Conservation (phyloP, 2,797 vertebrate species). For the Malacoraja senta region DNA sequence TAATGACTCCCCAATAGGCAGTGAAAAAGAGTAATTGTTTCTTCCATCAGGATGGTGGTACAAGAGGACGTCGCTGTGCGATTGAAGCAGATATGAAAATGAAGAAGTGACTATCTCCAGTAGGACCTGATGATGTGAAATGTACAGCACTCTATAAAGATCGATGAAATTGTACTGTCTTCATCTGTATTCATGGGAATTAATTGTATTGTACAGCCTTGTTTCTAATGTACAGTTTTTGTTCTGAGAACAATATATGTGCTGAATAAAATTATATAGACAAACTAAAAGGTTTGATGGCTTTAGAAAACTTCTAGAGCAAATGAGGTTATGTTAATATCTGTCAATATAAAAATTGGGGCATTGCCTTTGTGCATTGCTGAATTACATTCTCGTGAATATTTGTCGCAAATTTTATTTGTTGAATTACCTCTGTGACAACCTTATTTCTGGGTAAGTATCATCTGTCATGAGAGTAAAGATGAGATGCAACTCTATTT, state of each 20-base stretch:
- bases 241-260: conserved; percentile 30
- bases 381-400: not conserved
- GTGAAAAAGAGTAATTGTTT: conserved; percentile 34
- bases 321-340: not conserved
- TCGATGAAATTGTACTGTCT: not conserved
- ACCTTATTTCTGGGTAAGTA: not conserved
- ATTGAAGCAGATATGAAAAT: conserved; percentile 99
- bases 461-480: not conserved
- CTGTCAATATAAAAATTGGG: not conserved
- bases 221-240: conserved; percentile 34
- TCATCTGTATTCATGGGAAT: not conserved
- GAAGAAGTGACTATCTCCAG: conserved; percentile 77
- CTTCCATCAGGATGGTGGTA: conserved; percentile 82
- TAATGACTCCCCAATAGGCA: not conserved
- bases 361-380: not conserved
- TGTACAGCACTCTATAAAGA: not conserved
- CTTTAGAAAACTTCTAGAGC: not conserved
- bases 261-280: conserved; percentile 28
- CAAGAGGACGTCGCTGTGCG: conserved; percentile 92
- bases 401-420: not conserved
- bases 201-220: conserved; percentile 27
- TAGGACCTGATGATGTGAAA: not conserved
- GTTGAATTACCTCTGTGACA: not conserved
- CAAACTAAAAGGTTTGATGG: not conserved
- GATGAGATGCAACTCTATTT: not conserved